Evolutionary conservation across 1,140 invertebrate species (phyloP).

Genomic region (Trichoplusia ni): DNA sequence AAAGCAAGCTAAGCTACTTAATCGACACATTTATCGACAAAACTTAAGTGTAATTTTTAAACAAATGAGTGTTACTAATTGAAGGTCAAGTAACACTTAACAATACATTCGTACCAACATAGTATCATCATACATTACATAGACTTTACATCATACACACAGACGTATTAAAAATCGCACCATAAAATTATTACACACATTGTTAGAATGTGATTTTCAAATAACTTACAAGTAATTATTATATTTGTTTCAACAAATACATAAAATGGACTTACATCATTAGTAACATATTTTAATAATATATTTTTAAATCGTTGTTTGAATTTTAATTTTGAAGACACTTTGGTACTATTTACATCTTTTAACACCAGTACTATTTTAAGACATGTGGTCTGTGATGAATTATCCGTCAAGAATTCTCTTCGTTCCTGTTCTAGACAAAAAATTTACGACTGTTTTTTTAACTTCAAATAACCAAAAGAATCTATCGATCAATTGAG

Average conservation of each 20-base stretch:
- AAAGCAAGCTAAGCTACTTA: no score
- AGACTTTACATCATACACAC: background rate
- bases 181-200: slow-evolving; percentile 1
- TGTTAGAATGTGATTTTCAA: background rate
- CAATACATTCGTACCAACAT: background rate
- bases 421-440: no score
- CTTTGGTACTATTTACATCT: no score
- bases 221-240: background rate
- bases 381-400: no score
- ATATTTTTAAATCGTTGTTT: background rate
- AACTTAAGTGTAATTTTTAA: no score
- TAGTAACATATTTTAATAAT: no score
- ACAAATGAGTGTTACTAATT: slow-evolving; percentile 10
- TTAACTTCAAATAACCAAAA: no score
- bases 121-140: background rate
- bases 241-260: background rate
- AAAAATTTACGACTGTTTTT: no score
- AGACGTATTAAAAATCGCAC: background rate
- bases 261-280: background rate
- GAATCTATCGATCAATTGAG: no score
- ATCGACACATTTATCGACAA: no score
- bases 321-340: background rate
- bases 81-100: slow-evolving; percentile 9
- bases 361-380: no score
- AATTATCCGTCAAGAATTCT: no score